Conservation (phyloP, 35 echinoderm and acorn worm species). For the Ptychodera flava region DNA sequence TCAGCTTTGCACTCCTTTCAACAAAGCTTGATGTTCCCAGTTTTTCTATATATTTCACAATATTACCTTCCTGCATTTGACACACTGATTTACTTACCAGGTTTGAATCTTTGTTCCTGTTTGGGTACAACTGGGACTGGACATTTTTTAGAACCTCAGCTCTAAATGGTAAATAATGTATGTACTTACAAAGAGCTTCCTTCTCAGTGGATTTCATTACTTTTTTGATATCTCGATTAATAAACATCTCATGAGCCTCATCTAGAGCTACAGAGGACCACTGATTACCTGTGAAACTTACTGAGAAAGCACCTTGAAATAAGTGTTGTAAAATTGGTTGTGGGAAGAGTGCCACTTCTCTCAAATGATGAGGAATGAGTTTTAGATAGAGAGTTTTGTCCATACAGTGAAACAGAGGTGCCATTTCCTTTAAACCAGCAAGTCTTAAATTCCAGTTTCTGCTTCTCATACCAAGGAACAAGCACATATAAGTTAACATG, state of each 20-base stretch:
- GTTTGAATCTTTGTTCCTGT: too few relatives aligned
- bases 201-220: constrained; percentile 34
- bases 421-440: constrained; percentile 23
- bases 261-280: constrained; percentile 45
- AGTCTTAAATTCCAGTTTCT: constrained; percentile 16
- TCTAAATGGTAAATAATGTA: constrained; percentile 46
- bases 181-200: constrained; percentile 17
- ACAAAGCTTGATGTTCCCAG: neutral
- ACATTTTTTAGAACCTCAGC: constrained; percentile 6
- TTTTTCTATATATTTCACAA: constrained; percentile 10
- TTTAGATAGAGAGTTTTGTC: constrained; percentile 36
- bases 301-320: constrained; percentile 30
- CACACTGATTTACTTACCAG: too few relatives aligned
- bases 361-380: constrained; percentile 32
- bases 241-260: constrained; percentile 68
- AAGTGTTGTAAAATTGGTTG: constrained; percentile 11
- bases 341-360: constrained; percentile 28
- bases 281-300: constrained; percentile 28
- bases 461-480: constrained; percentile 33
- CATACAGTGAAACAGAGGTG: constrained; percentile 44
- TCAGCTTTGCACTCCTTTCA: neutral
- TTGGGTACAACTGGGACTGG: neutral
- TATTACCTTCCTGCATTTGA: neutral
- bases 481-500: constrained; percentile 36
- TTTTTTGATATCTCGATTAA: constrained; percentile 55